Evolutionary conservation across 2,113 vertebrate species (phyloP), one percentile per base, ranked within the genome.

Genomic region (Pionites leucogaster): DNA sequence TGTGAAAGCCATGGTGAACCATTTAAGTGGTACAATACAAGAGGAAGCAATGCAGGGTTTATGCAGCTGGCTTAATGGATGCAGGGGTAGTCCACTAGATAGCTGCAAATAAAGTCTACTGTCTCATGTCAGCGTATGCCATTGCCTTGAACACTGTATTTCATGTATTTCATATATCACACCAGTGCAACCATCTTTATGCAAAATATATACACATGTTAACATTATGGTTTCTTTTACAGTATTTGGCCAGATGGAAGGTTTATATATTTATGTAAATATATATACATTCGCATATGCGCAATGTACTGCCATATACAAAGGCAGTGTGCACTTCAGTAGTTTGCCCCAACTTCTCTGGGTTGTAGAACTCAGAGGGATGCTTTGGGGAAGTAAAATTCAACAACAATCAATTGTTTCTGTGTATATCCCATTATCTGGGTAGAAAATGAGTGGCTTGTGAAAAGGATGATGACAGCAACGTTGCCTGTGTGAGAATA

Each of bases 81-180:
- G 49, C 11, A 74, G 28, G 7, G 77, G 17, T 17, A 78, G 33
- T n/a, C 70, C 17, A 10, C 37, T 46, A 33, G 41, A 9, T 15
- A 69, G 42, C 25, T 46, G 55, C 4, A 46, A 83, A 88, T 44
- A 11, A 13, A 33, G 9, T 31, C 47, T 68, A 6, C 5, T 35
- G 7, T 35, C 47, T 71, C 6, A 3, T 39, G 9, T 71, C 65
- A 81, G 24, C 18, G 6, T 39, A 29, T 55, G 35, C 7, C 31
- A 23, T 9, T 33, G 17, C 31, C 27, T 42, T 63, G n/a, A 79
- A 28, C 3, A 8, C 9, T 39, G 0, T 0, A 19, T 44, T 79
- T 94, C 33, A 41, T 11, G 39, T 29, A 17, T 50, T n/a, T 68
- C 11, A 68, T 29, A 14, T 50, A 46, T 64, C 13, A 71, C 23